A percentile compares a stretch with the other conserved stretches of the same genome.
These are phyloP conservation scores for Agrotis ipsilon DNA, from an alignment of 2,888 invertebrate species.

Conservation along the genomic window DNA sequence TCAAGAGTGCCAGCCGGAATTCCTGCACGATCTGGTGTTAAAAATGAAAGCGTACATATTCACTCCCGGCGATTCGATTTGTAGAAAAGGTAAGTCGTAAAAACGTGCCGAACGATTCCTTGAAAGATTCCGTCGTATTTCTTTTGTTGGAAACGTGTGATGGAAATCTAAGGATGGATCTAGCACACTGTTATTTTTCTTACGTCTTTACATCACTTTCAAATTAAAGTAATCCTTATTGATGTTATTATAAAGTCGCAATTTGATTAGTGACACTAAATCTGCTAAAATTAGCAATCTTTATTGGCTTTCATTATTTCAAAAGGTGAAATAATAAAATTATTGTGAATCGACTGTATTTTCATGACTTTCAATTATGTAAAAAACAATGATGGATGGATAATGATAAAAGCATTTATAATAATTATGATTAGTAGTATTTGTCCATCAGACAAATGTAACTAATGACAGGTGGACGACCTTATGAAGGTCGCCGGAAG, in stretches of 20 bases:
- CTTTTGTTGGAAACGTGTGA: conserved; percentile 32
- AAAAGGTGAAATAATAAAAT: no score
- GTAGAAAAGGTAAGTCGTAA: conserved; percentile 94
- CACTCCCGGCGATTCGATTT: conserved; percentile 99
- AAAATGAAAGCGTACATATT: conserved; percentile 99
- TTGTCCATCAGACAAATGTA: no score
- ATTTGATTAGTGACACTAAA: no score
- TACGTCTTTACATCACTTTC: no score
- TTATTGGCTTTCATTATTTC: no score
- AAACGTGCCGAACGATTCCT: conserved; percentile 27
- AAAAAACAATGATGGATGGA: no score
- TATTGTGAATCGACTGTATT: background rate
- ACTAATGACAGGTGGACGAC: no score
- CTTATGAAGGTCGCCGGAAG: no score
- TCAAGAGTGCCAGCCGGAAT: conserved; percentile 99
- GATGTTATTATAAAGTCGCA: background rate
- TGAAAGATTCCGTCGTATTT: conserved; percentile 20
- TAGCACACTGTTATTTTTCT: background rate
- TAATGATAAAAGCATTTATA: no score
- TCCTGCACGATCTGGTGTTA: conserved; percentile 98
- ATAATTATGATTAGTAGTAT: no score
- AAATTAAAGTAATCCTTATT: background rate
- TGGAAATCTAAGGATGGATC: conserved; percentile 18
- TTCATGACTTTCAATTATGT: background rate
- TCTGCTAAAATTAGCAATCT: no score